Percentiles rank a stretch among this genome's conserved stretches.
Evolutionary conservation across 1,140 invertebrate genomes (phyloP).

Genomic region (Macrobrachium rosenbergii): DNA sequence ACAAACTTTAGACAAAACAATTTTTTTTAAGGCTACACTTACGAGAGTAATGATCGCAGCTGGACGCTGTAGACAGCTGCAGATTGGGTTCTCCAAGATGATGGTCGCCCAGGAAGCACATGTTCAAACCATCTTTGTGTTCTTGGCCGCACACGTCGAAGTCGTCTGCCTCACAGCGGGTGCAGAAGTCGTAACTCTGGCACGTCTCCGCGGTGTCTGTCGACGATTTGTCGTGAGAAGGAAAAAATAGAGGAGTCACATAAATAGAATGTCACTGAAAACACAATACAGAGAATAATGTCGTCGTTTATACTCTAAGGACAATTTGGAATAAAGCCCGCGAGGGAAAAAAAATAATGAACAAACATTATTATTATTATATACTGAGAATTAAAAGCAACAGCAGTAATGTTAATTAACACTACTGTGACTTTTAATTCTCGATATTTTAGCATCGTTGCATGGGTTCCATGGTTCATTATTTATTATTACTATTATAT

Average conservation of each 20-base stretch:
- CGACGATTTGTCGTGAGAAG: too few species aligned
- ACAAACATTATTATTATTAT: too few species aligned
- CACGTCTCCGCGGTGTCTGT: constrained; percentile 40
- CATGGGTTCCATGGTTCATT: too few species aligned
- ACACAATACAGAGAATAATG: neutral
- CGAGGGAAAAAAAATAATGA: too few species aligned
- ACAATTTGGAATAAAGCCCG: neutral
- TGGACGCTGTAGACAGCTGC: constrained; percentile 74
- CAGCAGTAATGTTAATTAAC: too few species aligned
- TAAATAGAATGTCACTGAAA: neutral
- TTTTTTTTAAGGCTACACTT: neutral
- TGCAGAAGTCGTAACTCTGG: constrained; percentile 62
- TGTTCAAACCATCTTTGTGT: neutral
- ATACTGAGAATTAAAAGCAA: too few species aligned
- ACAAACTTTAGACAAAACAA: neutral
- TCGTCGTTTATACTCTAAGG: neutral
- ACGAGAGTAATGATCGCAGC: constrained; percentile 75
- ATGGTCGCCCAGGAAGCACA: constrained; percentile 52
- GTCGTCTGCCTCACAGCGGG: constrained; percentile 30
- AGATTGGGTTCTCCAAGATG: constrained; percentile 50
- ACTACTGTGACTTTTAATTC: too few species aligned
- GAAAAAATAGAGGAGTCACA: too few species aligned
- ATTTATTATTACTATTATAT: too few species aligned
- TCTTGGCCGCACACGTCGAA: constrained; percentile 51
- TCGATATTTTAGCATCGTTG: too few species aligned